phyloP scores from a whole-genome alignment of 2,113 vertebrate genomes.

The Cephalophus harveyi region DNA sequence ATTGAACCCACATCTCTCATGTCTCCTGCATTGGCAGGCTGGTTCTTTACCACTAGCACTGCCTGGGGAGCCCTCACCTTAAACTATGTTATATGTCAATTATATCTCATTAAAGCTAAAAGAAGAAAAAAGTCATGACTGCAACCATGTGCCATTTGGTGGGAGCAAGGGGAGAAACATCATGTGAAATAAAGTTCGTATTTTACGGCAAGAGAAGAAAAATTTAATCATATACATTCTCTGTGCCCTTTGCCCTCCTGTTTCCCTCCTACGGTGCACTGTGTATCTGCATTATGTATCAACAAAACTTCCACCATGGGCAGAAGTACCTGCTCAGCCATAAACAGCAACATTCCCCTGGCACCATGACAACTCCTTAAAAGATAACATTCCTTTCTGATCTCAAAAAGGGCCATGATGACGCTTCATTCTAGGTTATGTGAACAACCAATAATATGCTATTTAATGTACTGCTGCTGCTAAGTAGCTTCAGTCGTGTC shows the following conservation, averaged over 20 bases:
- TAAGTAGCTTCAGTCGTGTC: too few relatives aligned
- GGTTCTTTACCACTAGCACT: not conserved
- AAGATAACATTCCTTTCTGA: not conserved
- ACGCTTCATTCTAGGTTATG: not conserved
- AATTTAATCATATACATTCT: not conserved
- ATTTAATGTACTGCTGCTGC: not conserved
- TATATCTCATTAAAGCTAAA: not conserved
- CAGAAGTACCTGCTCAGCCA: not conserved
- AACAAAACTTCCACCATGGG: not conserved
- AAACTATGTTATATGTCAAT: not conserved
- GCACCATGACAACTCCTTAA: not conserved
- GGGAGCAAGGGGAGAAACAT: not conserved
- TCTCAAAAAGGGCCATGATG: not conserved
- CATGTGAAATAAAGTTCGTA: not conserved
- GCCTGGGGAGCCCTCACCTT: not conserved
- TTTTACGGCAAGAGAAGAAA: not conserved
- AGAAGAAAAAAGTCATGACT: not conserved
- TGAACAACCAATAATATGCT: not conserved
- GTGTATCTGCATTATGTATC: not conserved
- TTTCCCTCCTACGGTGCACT: not conserved
- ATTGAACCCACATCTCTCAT: not conserved
- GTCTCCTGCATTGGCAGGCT: rapidly evolving
- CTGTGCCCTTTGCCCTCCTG: not conserved
- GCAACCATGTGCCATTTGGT: not conserved
- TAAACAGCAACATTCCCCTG: not conserved